A percentile compares a stretch with the other conserved stretches of the same genome.
Evolutionary conservation across 2,113 vertebrate genomes (phyloP).

Genomic region (Ornithorhynchus anatinus): DNA sequence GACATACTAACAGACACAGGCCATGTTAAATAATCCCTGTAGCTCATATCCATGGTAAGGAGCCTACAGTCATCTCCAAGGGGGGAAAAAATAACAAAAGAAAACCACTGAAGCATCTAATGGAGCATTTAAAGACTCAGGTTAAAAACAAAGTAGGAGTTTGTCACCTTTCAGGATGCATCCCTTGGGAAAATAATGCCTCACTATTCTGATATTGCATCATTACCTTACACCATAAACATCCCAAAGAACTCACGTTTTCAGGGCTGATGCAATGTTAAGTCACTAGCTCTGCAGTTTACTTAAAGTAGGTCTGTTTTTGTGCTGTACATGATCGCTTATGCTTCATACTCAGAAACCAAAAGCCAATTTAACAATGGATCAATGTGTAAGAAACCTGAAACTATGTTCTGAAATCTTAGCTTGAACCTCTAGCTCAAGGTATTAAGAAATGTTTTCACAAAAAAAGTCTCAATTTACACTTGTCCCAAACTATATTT

Average conservation of each 20-base stretch:
- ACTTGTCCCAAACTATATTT: too few relatives aligned
- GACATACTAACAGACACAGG: too few relatives aligned
- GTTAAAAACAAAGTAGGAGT: neutral
- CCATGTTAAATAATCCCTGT: too few relatives aligned
- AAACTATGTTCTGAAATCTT: neutral
- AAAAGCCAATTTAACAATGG: neutral
- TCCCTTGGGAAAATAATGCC: neutral
- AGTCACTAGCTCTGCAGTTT: too few relatives aligned
- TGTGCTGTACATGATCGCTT: too few relatives aligned
- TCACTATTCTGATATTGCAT: neutral
- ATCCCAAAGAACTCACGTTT: too few relatives aligned
- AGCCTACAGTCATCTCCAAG: too few relatives aligned
- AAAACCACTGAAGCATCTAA: neutral
- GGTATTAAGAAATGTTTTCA: too few relatives aligned
- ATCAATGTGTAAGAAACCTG: neutral
- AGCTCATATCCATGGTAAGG: too few relatives aligned
- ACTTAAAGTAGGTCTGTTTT: too few relatives aligned
- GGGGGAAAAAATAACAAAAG: neutral
- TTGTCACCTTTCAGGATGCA: neutral
- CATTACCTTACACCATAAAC: neutral
- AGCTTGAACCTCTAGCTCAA: constrained; percentile 2
- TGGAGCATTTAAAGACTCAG: neutral
- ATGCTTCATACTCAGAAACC: neutral
- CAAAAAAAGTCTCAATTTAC: too few relatives aligned
- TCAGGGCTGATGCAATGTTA: too few relatives aligned